Conservation (phyloP, 1,140 invertebrate genomes). For the Neodiprion virginianus region DNA sequence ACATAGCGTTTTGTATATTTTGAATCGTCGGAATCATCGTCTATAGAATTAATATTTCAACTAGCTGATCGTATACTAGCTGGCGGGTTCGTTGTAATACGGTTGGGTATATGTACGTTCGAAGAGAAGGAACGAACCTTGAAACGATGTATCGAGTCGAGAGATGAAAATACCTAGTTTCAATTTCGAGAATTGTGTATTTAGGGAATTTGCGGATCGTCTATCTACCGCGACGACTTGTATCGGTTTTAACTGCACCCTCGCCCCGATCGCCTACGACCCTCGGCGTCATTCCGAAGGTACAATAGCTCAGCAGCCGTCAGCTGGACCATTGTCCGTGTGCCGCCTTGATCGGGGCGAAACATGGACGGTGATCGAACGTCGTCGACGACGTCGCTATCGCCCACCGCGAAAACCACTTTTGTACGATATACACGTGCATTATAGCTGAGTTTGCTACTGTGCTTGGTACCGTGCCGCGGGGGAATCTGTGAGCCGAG, state of each 20-base stretch:
- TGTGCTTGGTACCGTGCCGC: background rate
- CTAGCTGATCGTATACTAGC: background rate
- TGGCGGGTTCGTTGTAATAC: background rate
- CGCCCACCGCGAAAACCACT: background rate
- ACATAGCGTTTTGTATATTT: too few species aligned
- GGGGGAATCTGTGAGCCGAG: background rate
- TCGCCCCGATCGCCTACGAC: too few species aligned
- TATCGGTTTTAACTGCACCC: too few species aligned
- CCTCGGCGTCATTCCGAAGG: too few species aligned
- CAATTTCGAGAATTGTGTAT: too few species aligned
- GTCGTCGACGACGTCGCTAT: background rate
- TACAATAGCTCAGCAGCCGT: background rate
- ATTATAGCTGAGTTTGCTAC: background rate
- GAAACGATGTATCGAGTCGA: too few species aligned
- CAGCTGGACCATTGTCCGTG: background rate
- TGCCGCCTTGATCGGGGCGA: background rate
- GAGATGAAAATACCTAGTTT: too few species aligned
- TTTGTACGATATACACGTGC: background rate
- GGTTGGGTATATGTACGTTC: background rate
- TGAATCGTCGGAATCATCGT: too few species aligned
- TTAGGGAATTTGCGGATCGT: too few species aligned
- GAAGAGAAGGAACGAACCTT: too few species aligned
- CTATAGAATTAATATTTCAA: background rate
- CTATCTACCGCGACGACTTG: too few species aligned
- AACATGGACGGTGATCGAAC: constrained; percentile 2